Evolutionary conservation across 2,888 invertebrate species (phyloP).

Genomic region (Acanthosepion pharaonis): DNA sequence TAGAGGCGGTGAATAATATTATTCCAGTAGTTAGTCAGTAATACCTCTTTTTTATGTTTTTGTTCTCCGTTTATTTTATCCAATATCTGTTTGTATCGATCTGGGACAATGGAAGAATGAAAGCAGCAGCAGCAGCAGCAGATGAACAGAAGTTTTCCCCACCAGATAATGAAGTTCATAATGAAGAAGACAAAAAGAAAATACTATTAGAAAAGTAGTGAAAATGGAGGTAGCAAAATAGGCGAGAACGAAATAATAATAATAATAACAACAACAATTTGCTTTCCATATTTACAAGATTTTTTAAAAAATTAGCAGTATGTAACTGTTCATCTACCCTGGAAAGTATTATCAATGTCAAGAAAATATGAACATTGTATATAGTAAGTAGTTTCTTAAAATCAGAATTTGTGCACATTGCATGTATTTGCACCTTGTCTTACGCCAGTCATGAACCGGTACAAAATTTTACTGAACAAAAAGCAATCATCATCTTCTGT

Average conservation of each 20-base stretch:
- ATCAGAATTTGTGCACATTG: too few species aligned
- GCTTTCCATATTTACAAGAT: too few species aligned
- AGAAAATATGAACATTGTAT: too few species aligned
- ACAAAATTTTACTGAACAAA: too few species aligned
- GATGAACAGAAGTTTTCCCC: background rate
- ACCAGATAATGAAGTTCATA: background rate
- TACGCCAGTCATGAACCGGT: too few species aligned
- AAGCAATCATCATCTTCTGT: too few species aligned
- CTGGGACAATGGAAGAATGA: background rate
- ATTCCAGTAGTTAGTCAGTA: background rate
- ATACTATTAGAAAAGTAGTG: background rate
- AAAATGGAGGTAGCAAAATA: background rate
- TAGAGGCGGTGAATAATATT: conserved; percentile 33
- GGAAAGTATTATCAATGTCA: too few species aligned
- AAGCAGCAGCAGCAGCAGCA: background rate
- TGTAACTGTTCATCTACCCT: too few species aligned
- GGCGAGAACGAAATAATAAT: background rate
- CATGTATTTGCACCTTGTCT: too few species aligned
- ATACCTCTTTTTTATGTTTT: background rate
- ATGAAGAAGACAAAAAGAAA: background rate
- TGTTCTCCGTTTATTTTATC: background rate
- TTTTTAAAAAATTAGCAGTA: too few species aligned
- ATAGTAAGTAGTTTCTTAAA: too few species aligned
- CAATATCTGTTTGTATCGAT: conserved; percentile 21
- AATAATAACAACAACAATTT: background rate